phyloP scores from a whole-genome alignment of 2,888 invertebrate genomes.

The Drosophila vallismaia region DNA sequence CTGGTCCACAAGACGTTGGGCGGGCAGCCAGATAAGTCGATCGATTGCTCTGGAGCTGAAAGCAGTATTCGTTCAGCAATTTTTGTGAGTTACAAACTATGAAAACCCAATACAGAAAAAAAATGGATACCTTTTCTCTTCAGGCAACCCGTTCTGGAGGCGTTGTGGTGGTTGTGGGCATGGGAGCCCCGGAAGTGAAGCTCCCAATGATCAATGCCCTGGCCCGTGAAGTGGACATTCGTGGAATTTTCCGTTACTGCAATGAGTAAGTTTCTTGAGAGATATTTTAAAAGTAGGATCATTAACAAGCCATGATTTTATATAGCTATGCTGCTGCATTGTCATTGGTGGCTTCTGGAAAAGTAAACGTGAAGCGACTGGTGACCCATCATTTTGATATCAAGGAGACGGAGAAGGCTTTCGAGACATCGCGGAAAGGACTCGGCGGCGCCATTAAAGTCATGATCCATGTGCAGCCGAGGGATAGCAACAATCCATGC shows the following conservation, averaged over 20 bases:
- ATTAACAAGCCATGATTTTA: background rate
- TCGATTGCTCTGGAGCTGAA: slow-evolving; percentile 95
- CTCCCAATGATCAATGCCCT: slow-evolving; percentile 93
- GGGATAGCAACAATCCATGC: slow-evolving; percentile 85
- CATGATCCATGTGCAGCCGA: slow-evolving; percentile 90
- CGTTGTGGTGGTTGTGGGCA: slow-evolving; percentile 93
- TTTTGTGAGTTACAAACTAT: slow-evolving; percentile 85
- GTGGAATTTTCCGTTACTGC: slow-evolving; percentile 96
- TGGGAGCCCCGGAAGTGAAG: slow-evolving; percentile 91
- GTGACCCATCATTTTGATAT: slow-evolving; percentile 93
- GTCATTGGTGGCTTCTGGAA: slow-evolving; percentile 90
- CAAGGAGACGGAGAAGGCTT: slow-evolving; percentile 91
- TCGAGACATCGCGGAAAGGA: slow-evolving; percentile 91
- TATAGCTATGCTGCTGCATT: slow-evolving; percentile 91
- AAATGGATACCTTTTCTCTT: too few species aligned
- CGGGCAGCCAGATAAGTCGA: slow-evolving; percentile 88
- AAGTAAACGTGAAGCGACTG: slow-evolving; percentile 91
- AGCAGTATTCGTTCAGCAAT: slow-evolving; percentile 90
- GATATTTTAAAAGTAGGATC: background rate
- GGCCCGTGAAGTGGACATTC: slow-evolving; percentile 94
- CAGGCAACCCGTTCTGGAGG: slow-evolving; percentile 96
- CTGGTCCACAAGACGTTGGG: slow-evolving; percentile 87
- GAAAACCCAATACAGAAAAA: background rate
- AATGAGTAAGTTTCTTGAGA: slow-evolving; percentile 88
- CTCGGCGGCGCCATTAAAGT: slow-evolving; percentile 92